Percentiles rank a stretch among this genome's conserved stretches.
Evolutionary conservation across 1,140 invertebrate genomes (phyloP).

Genomic region (Cydia amplana): DNA sequence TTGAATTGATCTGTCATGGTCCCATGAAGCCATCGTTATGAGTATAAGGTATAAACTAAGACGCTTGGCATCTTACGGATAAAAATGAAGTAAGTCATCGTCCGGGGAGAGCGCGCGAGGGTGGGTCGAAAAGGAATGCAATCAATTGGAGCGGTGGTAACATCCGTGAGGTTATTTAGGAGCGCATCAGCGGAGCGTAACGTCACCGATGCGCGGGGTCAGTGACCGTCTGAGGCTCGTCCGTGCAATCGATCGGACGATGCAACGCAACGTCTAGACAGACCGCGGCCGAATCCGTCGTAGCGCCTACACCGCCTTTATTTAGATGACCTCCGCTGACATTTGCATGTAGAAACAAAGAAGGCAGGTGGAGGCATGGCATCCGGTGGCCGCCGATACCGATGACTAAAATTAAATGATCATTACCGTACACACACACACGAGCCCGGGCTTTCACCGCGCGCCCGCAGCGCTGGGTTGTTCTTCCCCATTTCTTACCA

Average conservation of each 20-base stretch:
- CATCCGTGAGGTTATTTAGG: slow-evolving; percentile 64
- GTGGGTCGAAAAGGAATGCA: slow-evolving; percentile 36
- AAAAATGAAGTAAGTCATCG: slow-evolving; percentile 35
- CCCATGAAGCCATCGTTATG: too few relatives aligned
- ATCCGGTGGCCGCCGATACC: slow-evolving; percentile 58
- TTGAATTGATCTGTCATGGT: slow-evolving; percentile 17
- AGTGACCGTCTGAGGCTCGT: slow-evolving; percentile 76
- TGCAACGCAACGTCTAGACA: slow-evolving; percentile 78
- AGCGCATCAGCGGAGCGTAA: slow-evolving; percentile 76
- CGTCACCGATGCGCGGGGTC: slow-evolving; percentile 78
- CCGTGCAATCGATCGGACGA: slow-evolving; percentile 76
- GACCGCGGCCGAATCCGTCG: slow-evolving; percentile 63
- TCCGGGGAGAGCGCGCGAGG: slow-evolving; percentile 34
- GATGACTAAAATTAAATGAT: slow-evolving; percentile 69
- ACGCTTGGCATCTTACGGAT: slow-evolving; percentile 3
- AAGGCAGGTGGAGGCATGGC: slow-evolving; percentile 63
- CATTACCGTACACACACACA: slow-evolving; percentile 55
- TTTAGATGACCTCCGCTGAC: slow-evolving; percentile 78
- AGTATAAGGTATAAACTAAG: neutral
- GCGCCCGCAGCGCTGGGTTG: slow-evolving; percentile 36
- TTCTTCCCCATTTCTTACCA: slow-evolving; percentile 1
- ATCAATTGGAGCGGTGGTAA: slow-evolving; percentile 45
- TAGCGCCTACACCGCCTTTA: slow-evolving; percentile 67
- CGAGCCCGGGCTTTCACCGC: slow-evolving; percentile 57
- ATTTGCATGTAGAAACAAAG: slow-evolving; percentile 77